These are phyloP conservation scores for Benthosema pterotum DNA, from an alignment of 2,797 vertebrate genomes.

Conservation along the genomic window DNA sequence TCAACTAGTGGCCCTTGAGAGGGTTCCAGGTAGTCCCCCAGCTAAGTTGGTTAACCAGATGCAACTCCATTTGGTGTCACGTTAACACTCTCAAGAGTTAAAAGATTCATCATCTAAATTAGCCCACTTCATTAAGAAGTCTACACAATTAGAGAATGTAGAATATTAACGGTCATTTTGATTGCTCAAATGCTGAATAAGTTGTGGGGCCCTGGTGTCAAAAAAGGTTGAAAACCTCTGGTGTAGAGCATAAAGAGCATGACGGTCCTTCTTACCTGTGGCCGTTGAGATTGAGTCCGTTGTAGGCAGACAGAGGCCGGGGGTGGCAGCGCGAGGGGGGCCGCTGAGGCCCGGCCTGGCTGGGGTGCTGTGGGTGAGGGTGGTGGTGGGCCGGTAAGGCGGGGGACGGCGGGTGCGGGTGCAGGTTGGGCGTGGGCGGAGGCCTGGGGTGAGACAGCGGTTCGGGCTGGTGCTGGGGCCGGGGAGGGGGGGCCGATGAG, in stretches of 20 bases:
- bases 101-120: no score
- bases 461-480: constrained; percentile 68
- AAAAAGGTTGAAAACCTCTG: no score
- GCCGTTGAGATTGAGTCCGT: constrained; percentile 91
- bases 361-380: constrained; percentile 77
- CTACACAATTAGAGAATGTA: no score
- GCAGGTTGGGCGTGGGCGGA: constrained; percentile 69
- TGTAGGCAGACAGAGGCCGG: constrained; percentile 87
- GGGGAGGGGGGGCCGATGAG: constrained; percentile 63
- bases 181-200: no score
- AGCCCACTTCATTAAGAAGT: no score
- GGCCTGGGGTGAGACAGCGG: constrained; percentile 72
- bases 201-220: no score
- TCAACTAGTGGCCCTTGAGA: no score
- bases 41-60: no score
- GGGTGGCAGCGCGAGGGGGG: constrained; percentile 84
- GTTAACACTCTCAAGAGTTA: no score
- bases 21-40: no score
- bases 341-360: constrained; percentile 82
- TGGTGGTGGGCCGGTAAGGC: constrained; percentile 74
- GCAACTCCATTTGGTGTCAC: no score
- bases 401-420: constrained; percentile 78
- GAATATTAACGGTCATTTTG: no score
- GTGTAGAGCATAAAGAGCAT: neutral
- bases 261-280: constrained; percentile 84